These are phyloP conservation scores for Pteropus rufus DNA, from an alignment of 2,797 vertebrate genomes.

Conservation along the genomic window DNA sequence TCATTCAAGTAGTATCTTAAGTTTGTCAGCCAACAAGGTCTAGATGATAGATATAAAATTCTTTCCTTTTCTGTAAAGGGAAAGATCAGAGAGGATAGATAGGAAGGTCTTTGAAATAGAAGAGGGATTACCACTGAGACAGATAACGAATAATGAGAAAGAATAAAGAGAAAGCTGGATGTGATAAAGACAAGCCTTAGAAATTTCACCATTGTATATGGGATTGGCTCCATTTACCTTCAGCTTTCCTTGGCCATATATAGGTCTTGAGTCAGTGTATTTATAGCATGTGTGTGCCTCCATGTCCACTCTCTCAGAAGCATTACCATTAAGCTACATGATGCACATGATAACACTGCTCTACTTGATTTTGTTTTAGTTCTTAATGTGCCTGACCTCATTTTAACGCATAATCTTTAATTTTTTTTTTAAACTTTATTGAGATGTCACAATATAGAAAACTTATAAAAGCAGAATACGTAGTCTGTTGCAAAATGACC, in stretches of 20 bases:
- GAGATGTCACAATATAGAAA: not conserved
- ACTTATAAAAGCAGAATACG: not conserved
- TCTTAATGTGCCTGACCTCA: not conserved
- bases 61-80: not conserved
- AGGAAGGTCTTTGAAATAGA: constrained; percentile 42
- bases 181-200: not conserved
- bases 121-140: not conserved
- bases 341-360: not conserved
- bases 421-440: not conserved
- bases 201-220: not conserved
- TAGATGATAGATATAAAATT: not conserved
- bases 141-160: not conserved
- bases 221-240: not conserved
- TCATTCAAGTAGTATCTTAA: not conserved
- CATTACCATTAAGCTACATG: not conserved
- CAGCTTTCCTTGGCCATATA: not conserved
- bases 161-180: not conserved
- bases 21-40: not conserved
- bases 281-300: not conserved
- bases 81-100: not conserved
- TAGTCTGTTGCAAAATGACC: not conserved
- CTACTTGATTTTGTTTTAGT: not conserved
- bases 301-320: not conserved
- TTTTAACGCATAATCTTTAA: not conserved
- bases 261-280: not conserved